Evolutionary conservation across 2,797 vertebrate species (phyloP).

Genomic region (Vespertilio murinus): DNA sequence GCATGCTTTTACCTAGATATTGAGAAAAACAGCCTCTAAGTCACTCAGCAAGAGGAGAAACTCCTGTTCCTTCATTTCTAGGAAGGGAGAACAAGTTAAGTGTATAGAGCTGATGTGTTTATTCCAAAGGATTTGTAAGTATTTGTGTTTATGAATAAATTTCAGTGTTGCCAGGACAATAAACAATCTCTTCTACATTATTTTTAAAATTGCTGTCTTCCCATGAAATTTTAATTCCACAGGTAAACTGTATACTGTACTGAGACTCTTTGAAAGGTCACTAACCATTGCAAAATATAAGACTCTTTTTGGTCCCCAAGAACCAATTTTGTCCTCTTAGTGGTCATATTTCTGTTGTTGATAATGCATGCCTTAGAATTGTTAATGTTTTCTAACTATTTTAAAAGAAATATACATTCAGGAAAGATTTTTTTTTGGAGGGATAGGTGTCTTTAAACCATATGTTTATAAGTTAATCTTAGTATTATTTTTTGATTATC

Average conservation of each 20-base stretch:
- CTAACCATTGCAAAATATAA: not conserved
- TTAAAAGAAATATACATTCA: conserved; percentile 7
- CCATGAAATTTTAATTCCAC: not conserved
- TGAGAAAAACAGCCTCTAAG: not conserved
- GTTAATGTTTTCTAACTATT: conserved; percentile 17
- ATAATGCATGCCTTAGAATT: not conserved
- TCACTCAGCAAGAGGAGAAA: not conserved
- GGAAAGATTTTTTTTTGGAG: not conserved
- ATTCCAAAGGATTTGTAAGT: conserved; percentile 2
- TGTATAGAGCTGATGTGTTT: not conserved
- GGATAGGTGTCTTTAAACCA: not conserved
- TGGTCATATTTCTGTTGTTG: not conserved
- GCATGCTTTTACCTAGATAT: not conserved
- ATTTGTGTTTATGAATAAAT: not conserved
- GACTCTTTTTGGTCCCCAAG: not conserved
- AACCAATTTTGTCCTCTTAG: not conserved
- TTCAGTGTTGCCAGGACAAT: not conserved
- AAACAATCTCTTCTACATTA: not conserved
- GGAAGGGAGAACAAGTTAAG: not conserved
- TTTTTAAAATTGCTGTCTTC: not conserved
- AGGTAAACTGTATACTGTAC: not conserved
- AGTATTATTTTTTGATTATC: conserved; percentile 14
- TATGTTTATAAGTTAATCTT: conserved; percentile 40
- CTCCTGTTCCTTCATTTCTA: not conserved
- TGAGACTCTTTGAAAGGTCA: not conserved